A percentile compares a stretch with the other conserved stretches of the same genome.
Conservation (phyloP, 2,113 vertebrate genomes). For the Scomber scombrus region DNA sequence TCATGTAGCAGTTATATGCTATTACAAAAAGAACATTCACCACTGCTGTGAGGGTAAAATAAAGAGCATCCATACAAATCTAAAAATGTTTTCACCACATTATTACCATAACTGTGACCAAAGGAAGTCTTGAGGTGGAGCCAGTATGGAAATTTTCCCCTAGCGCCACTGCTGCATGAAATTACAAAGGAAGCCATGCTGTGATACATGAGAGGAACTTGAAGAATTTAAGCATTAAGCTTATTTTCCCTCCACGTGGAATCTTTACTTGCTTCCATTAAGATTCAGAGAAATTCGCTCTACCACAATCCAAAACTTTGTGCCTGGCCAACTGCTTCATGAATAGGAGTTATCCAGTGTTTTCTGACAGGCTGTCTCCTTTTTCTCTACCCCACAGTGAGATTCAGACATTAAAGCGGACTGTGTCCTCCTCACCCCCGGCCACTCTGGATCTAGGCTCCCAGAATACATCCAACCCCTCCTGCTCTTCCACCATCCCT, state of each 20-base stretch:
- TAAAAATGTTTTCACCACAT: slow-evolving; percentile 15
- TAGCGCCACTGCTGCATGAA: slow-evolving; percentile 5
- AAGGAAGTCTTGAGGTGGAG: slow-evolving; percentile 8
- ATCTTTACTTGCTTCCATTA: slow-evolving; percentile 15
- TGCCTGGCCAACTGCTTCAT: background rate
- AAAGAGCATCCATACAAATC: slow-evolving; percentile 13
- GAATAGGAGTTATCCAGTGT: background rate
- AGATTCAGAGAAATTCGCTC: slow-evolving; percentile 13
- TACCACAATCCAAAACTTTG: background rate
- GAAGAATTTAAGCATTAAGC: background rate
- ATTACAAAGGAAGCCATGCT: slow-evolving; percentile 36
- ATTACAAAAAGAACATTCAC: slow-evolving; percentile 9
- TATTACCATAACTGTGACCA: slow-evolving; percentile 33
- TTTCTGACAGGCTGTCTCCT: background rate
- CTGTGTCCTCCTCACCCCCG: slow-evolving; percentile 81
- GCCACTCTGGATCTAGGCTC: slow-evolving; percentile 77
- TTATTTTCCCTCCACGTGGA: slow-evolving; percentile 10
- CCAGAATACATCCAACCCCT: slow-evolving; percentile 78
- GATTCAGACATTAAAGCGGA: slow-evolving; percentile 91
- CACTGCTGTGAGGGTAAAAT: background rate
- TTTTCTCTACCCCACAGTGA: slow-evolving; percentile 84
- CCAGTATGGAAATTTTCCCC: slow-evolving; percentile 12
- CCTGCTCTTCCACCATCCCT: slow-evolving; percentile 38
- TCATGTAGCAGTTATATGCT: background rate
- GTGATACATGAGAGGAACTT: background rate